A percentile compares a stretch with the other conserved stretches of the same genome.
Evolutionary conservation across 1,140 invertebrate genomes (phyloP).

Genomic region (Calliopsis andreniformis): DNA sequence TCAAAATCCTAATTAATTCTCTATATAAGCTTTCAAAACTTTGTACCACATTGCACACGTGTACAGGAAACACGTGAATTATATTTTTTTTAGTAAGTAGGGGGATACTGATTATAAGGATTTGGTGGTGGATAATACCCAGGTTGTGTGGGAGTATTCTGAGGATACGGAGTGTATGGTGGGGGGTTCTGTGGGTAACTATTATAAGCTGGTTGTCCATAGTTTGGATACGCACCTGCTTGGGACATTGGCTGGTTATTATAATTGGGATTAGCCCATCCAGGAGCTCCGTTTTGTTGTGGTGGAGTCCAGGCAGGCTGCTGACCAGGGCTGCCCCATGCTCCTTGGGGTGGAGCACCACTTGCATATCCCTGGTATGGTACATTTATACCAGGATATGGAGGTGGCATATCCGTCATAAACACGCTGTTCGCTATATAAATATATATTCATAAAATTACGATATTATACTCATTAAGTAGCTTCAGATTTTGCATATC

Average conservation of each 20-base stretch:
- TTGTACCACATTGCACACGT: slow-evolving; percentile 22
- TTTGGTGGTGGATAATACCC: slow-evolving; percentile 59
- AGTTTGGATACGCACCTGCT: slow-evolving; percentile 79
- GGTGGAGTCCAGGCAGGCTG: slow-evolving; percentile 54
- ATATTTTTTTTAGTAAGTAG: slow-evolving; percentile 52
- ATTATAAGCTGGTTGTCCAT: slow-evolving; percentile 73
- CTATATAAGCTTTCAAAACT: background rate
- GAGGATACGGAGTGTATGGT: slow-evolving; percentile 70
- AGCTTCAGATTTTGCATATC: too few species aligned
- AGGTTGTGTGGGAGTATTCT: slow-evolving; percentile 44
- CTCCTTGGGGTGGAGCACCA: slow-evolving; percentile 67
- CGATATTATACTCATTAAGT: background rate
- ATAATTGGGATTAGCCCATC: slow-evolving; percentile 78
- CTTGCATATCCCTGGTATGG: slow-evolving; percentile 79
- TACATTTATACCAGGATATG: slow-evolving; percentile 92
- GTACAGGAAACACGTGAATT: slow-evolving; percentile 19
- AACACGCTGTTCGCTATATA: slow-evolving; percentile 91
- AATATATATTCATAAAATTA: slow-evolving; percentile 12
- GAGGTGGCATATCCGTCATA: slow-evolving; percentile 95
- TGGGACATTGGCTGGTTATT: slow-evolving; percentile 77
- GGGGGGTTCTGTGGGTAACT: slow-evolving; percentile 73
- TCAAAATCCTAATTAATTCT: background rate
- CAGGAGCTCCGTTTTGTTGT: slow-evolving; percentile 73
- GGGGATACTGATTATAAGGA: slow-evolving; percentile 60
- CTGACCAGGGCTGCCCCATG: slow-evolving; percentile 60